Percentiles rank a stretch among this genome's conserved stretches.
phyloP scores from a whole-genome alignment of 2,113 vertebrate species.

The Mirza zaza region DNA sequence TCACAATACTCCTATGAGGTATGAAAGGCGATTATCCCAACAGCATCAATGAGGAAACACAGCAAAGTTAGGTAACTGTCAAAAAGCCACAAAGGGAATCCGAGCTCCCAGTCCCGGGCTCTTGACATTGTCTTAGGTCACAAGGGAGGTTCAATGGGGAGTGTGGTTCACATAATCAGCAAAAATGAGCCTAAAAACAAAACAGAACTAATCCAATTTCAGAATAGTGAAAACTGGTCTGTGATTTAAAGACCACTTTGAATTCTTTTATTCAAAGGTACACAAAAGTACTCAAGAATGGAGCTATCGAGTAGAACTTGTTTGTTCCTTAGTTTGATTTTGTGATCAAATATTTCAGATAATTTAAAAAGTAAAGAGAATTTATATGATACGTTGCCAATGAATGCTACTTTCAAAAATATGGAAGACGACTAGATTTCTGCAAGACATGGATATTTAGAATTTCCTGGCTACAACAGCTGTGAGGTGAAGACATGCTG shows the following conservation, averaged over 20 bases:
- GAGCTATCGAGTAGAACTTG: not conserved
- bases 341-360: conserved; percentile 22
- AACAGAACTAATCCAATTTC: conserved; percentile 12
- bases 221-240: not conserved
- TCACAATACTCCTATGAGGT: conserved; percentile 60
- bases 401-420: not conserved
- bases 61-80: conserved; percentile 69
- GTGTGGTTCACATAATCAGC: not conserved
- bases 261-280: conserved; percentile 32
- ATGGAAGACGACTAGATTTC: not conserved
- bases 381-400: not conserved
- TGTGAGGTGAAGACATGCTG: not conserved
- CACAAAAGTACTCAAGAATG: not conserved
- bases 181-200: conserved; percentile 7
- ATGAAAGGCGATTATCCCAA: conserved; percentile 66
- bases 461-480: not conserved
- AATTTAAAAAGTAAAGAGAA: not conserved
- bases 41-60: conserved; percentile 54
- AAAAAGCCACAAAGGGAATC: conserved; percentile 53
- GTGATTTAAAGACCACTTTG: conserved; percentile 13
- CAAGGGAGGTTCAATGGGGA: not conserved
- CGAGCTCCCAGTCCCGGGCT: not conserved
- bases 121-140: not conserved
- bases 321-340: conserved; percentile 12
- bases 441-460: not conserved